phyloP scores from a whole-genome alignment of 2,888 invertebrate genomes.

The Lypha dubia region DNA sequence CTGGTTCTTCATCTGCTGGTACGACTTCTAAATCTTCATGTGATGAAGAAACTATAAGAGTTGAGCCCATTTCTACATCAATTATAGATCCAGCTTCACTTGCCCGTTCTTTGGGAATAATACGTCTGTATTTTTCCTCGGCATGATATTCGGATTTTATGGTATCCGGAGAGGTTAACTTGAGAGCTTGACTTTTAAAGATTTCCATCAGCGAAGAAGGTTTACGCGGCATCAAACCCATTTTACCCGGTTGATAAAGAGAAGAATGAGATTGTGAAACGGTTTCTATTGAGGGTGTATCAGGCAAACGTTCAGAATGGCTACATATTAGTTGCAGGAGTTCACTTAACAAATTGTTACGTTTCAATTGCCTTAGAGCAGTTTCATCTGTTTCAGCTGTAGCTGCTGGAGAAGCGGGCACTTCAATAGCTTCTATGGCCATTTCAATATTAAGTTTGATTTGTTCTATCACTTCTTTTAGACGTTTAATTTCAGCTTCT shows the following conservation, averaged over 20 bases:
- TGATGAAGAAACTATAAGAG: slow-evolving; percentile 80
- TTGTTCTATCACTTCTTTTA: slow-evolving; percentile 86
- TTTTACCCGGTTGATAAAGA: slow-evolving; percentile 86
- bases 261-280: slow-evolving; percentile 80
- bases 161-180: slow-evolving; percentile 72
- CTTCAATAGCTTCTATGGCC: slow-evolving; percentile 82
- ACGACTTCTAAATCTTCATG: slow-evolving; percentile 79
- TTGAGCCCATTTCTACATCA: slow-evolving; percentile 81
- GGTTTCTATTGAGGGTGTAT: slow-evolving; percentile 81
- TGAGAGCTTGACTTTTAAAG: slow-evolving; percentile 77
- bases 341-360: slow-evolving; percentile 85
- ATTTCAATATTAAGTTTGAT: slow-evolving; percentile 86
- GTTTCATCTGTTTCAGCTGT: slow-evolving; percentile 82
- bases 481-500: slow-evolving; percentile 84
- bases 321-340: slow-evolving; percentile 82
- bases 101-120: slow-evolving; percentile 72
- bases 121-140: slow-evolving; percentile 74
- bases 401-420: background rate
- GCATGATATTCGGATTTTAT: slow-evolving; percentile 75
- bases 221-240: slow-evolving; percentile 86
- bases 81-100: slow-evolving; percentile 76
- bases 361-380: slow-evolving; percentile 81
- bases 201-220: slow-evolving; percentile 78
- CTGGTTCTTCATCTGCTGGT: slow-evolving; percentile 79
- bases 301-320: slow-evolving; percentile 76